phyloP scores from a whole-genome alignment of 2,113 vertebrate genomes.

The Hucho hucho region DNA sequence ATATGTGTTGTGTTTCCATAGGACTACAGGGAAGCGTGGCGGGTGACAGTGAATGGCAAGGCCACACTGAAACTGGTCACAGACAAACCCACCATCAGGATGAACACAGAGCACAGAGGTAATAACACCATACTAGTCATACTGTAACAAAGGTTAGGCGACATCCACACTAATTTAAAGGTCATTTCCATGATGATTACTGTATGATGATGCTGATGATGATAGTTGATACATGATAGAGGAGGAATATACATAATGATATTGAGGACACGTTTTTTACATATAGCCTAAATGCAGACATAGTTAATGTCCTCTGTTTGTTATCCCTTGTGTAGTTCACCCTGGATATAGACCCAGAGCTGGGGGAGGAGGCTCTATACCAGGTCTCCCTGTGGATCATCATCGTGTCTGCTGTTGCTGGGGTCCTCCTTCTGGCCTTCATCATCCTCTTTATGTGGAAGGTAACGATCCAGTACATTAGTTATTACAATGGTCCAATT shows the following conservation, averaged over 20 bases:
- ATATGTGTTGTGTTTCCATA: conserved; percentile 46
- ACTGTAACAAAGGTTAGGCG: neutral
- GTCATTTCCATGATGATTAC: too few species aligned
- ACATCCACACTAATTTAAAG: neutral
- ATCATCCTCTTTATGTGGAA: conserved; percentile 89
- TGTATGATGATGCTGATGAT: too few species aligned
- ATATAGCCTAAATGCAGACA: neutral
- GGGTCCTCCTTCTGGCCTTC: conserved; percentile 81
- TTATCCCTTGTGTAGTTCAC: conserved; percentile 72
- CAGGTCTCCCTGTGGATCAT: conserved; percentile 83
- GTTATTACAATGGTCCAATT: too few species aligned
- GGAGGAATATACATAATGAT: too few species aligned
- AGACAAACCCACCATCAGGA: conserved; percentile 72
- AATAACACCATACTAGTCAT: conserved; percentile 12
- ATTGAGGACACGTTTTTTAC: neutral
- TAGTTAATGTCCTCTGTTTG: neutral
- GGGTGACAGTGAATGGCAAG: conserved; percentile 70
- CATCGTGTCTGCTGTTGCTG: conserved; percentile 76
- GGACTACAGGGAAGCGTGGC: conserved; percentile 79
- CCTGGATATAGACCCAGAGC: conserved; percentile 77
- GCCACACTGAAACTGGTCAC: conserved; percentile 82
- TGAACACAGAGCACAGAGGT: conserved; percentile 77
- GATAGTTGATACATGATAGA: too few species aligned
- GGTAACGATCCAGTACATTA: conserved; percentile 65
- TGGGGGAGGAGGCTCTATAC: conserved; percentile 65